Evolutionary conservation across 2,797 vertebrate species (phyloP).

Genomic region (Malacoraja senta): DNA sequence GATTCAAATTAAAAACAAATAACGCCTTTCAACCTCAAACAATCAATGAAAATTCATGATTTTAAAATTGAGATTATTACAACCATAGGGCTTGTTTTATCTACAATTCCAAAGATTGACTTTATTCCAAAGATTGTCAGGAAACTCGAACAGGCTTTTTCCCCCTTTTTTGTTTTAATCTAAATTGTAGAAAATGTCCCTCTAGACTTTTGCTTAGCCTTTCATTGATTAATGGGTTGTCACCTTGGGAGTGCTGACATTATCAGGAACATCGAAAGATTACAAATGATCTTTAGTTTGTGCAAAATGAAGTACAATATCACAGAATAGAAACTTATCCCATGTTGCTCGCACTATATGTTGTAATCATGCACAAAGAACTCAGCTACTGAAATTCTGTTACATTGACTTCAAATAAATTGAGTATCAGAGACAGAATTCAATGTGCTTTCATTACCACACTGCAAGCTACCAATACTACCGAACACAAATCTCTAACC

Average conservation of each 20-base stretch:
- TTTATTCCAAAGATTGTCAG: neutral
- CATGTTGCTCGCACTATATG: too few relatives aligned
- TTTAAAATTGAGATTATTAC: neutral
- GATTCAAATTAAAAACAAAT: constrained; percentile 22
- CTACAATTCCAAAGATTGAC: neutral
- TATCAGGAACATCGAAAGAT: neutral
- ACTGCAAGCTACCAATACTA: too few relatives aligned
- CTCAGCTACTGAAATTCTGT: too few relatives aligned
- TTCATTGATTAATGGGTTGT: neutral
- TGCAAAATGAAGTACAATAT: neutral
- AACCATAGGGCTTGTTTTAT: neutral
- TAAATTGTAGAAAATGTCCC: neutral
- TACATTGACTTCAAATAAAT: too few relatives aligned
- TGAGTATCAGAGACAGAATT: too few relatives aligned
- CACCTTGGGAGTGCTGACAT: neutral
- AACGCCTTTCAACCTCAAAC: neutral
- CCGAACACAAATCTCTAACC: too few relatives aligned
- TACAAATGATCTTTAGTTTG: neutral
- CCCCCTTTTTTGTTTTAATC: neutral
- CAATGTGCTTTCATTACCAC: too few relatives aligned
- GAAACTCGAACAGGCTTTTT: neutral
- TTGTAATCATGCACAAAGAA: too few relatives aligned
- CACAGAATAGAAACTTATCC: neutral
- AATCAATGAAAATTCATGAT: neutral
- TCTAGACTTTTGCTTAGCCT: neutral